Evolutionary conservation across 2,888 invertebrate genomes (phyloP).

Genomic region (Scrobipalpa costella): DNA sequence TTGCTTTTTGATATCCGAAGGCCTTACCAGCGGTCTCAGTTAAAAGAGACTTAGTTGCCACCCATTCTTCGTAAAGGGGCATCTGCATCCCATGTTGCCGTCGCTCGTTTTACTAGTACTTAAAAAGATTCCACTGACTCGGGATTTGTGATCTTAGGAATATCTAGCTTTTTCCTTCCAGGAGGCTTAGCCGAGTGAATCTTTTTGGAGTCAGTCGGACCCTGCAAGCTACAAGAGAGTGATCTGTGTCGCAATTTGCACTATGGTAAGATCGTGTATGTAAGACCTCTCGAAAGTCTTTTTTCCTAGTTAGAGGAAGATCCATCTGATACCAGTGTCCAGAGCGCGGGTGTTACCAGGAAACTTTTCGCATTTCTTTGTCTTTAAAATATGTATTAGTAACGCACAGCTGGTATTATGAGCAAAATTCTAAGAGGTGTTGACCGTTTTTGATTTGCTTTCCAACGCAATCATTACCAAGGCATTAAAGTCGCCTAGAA

Average conservation of each 20-base stretch:
- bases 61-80: not conserved
- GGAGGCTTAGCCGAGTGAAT: conserved; percentile 4
- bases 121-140: no score
- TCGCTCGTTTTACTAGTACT: not conserved
- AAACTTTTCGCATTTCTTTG: no score
- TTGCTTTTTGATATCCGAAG: no score
- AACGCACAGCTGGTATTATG: conserved; percentile 25
- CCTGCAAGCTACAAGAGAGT: conserved; percentile 23
- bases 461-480: conserved; percentile 25
- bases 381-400: no score
- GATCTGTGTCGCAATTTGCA: no score
- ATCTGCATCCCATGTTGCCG: not conserved
- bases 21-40: not conserved
- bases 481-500: conserved; percentile 27
- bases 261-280: no score
- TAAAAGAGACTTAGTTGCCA: not conserved
- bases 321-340: conserved; percentile 24
- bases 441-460: conserved; percentile 28
- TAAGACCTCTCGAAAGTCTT: no score
- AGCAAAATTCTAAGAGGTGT: conserved; percentile 26
- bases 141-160: not conserved
- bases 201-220: not conserved
- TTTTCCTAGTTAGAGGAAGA: not conserved
- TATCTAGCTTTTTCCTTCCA: not conserved
- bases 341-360: conserved; percentile 29